These are phyloP conservation scores for Notoglanidium macrostoma DNA, from an alignment of 2,797 vertebrate species.

Conservation along the genomic window DNA sequence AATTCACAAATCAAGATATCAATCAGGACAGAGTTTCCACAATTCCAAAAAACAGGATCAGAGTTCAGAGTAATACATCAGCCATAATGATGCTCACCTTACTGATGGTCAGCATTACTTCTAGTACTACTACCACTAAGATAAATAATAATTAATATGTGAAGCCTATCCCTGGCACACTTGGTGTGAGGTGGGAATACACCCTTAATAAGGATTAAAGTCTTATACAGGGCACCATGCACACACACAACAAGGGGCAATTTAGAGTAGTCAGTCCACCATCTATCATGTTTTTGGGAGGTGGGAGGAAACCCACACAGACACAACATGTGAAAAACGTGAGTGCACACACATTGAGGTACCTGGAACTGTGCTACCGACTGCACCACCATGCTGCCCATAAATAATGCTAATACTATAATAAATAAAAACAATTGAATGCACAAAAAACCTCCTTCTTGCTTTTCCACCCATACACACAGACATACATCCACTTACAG, in stretches of 20 bases:
- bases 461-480: background rate
- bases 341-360: background rate
- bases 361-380: no score
- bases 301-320: background rate
- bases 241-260: background rate
- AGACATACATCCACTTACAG: slow-evolving; percentile 63
- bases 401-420: background rate
- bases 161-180: background rate
- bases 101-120: background rate
- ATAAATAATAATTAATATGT: background rate
- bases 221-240: background rate
- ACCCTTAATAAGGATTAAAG: background rate
- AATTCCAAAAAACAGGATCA: background rate
- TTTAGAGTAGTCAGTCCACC: background rate
- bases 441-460: no score
- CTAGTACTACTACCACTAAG: background rate
- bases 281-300: background rate
- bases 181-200: background rate
- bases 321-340: background rate
- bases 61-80: background rate
- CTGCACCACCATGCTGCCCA: background rate
- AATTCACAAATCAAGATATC: background rate
- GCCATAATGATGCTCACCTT: background rate
- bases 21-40: background rate
- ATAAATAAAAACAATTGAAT: background rate